phyloP scores from a whole-genome alignment of 2,113 vertebrate genomes.

The Cyrtonyx montezumae region DNA sequence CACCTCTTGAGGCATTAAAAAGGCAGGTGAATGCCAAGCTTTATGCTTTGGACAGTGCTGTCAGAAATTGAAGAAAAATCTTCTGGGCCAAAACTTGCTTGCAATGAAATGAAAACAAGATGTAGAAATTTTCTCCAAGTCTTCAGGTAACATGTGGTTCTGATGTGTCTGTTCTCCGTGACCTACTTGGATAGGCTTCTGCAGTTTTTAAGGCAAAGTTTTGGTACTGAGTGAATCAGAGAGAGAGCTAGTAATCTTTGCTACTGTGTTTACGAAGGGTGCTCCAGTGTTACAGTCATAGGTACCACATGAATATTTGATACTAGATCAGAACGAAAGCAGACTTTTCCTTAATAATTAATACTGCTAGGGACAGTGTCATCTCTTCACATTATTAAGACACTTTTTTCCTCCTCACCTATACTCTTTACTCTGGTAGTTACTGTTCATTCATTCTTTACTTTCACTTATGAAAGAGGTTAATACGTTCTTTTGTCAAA shows the following conservation, averaged over 20 bases:
- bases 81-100: slow-evolving; percentile 15
- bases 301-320: background rate
- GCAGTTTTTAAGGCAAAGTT: background rate
- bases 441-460: background rate
- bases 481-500: background rate
- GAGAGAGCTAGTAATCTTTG: slow-evolving; percentile 25
- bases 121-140: slow-evolving; percentile 11
- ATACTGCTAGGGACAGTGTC: background rate
- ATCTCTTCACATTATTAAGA: background rate
- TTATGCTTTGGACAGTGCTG: slow-evolving; percentile 49
- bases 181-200: slow-evolving; percentile 36
- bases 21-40: slow-evolving; percentile 23
- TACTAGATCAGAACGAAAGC: background rate
- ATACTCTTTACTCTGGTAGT: background rate
- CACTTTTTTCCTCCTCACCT: background rate
- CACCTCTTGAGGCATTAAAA: slow-evolving; percentile 17
- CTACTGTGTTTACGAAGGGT: slow-evolving; percentile 39
- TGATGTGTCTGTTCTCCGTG: slow-evolving; percentile 14
- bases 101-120: slow-evolving; percentile 49
- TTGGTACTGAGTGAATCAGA: background rate
- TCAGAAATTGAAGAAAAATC: slow-evolving; percentile 22
- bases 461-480: background rate
- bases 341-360: background rate
- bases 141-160: slow-evolving; percentile 29
- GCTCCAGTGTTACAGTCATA: background rate